phyloP scores from a whole-genome alignment of 2,113 vertebrate species.

The Thalassoma bifasciatum region DNA sequence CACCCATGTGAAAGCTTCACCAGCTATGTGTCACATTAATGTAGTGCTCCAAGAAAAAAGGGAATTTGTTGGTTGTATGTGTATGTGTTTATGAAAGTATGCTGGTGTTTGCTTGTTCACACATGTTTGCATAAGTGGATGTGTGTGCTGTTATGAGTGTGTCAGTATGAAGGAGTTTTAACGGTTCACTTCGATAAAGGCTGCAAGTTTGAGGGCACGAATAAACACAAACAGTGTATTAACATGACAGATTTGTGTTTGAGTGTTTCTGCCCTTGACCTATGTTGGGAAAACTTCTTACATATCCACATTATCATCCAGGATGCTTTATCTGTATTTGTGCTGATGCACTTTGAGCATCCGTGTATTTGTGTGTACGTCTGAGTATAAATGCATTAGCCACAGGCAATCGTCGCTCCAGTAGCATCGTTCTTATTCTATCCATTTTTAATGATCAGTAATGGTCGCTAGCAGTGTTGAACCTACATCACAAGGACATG shows the following conservation, averaged over 20 bases:
- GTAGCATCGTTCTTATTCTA: conserved; percentile 67
- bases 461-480: conserved; percentile 73
- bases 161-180: conserved; percentile 44
- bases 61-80: conserved; percentile 35
- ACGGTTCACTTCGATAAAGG: conserved; percentile 23
- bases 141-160: conserved; percentile 3
- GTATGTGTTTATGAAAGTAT: conserved; percentile 42
- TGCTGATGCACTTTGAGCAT: conserved; percentile 31
- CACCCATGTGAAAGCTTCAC: conserved; percentile 49
- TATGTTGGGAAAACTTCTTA: neutral
- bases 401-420: conserved; percentile 69
- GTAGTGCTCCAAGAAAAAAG: conserved; percentile 37
- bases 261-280: neutral
- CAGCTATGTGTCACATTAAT: conserved; percentile 54
- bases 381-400: conserved; percentile 62
- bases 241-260: neutral
- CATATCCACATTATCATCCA: conserved; percentile 13
- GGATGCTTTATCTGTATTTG: conserved; percentile 31
- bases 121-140: conserved; percentile 19
- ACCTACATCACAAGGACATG: conserved; percentile 43
- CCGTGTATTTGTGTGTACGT: conserved; percentile 17
- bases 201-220: conserved; percentile 16
- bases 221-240: conserved; percentile 15
- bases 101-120: conserved; percentile 47
- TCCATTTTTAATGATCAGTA: conserved; percentile 79